A percentile compares a stretch with the other conserved stretches of the same genome.
Evolutionary conservation across 2,888 invertebrate genomes (phyloP).

Genomic region (Cephus runcator): DNA sequence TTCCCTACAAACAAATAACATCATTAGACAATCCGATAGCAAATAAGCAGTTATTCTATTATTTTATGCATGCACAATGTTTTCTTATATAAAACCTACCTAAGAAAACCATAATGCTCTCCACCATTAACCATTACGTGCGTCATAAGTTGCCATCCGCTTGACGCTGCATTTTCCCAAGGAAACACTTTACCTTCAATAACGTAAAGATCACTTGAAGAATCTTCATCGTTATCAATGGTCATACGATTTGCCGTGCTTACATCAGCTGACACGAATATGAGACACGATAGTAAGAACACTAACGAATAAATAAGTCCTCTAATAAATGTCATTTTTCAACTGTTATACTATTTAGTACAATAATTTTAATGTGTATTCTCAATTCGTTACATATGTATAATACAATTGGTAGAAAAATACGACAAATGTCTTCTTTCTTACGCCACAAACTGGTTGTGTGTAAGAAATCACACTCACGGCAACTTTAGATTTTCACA

Average conservation of each 20-base stretch:
- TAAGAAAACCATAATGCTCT: conserved; percentile 85
- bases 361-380: neutral
- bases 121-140: conserved; percentile 89
- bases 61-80: neutral
- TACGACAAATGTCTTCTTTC: neutral
- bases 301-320: neutral
- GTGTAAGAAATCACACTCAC: neutral
- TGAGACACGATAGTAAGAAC: neutral
- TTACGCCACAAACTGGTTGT: neutral
- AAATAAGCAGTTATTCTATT: neutral
- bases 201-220: conserved; percentile 72
- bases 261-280: neutral
- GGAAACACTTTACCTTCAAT: conserved; percentile 87
- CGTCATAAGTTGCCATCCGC: conserved; percentile 82
- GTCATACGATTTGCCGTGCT: neutral
- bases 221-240: conserved; percentile 63
- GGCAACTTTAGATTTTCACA: too few species aligned
- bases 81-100: conserved; percentile 56
- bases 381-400: neutral
- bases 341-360: neutral
- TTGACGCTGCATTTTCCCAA: conserved; percentile 71
- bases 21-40: neutral
- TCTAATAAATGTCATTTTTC: neutral
- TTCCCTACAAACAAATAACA: conserved; percentile 69
- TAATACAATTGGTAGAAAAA: neutral